Base-by-base conservation (phyloP, 2,113 vertebrate species). In the Cephalopholis sonnerati region DNA sequence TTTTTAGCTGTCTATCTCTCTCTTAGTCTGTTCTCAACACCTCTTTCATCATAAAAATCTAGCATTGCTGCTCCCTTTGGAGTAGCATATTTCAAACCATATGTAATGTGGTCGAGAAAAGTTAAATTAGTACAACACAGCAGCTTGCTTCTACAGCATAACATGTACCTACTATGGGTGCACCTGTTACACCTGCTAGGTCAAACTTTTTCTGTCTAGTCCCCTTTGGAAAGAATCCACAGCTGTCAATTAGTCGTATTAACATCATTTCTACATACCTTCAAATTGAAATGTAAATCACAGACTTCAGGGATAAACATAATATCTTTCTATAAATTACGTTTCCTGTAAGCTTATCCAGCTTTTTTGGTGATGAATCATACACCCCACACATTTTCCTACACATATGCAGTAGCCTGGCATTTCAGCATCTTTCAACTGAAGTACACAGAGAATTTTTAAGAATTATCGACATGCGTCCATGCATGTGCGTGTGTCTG, bases 31-130 rank as follows among this genome's bases (percentile, higher is more conserved):
- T 7, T 15, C 27, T 29, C 17, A 53, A n/a, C 25, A 11, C 39
- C 13, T 63, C 20, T 71, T 75, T 55, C 17, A 71, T 87, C 57
- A 63, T 4, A 51, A 46, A 22, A 51, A 54, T 16, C 10, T 53
- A 4, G 15, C 25, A 9, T 18, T 25, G 20, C 3, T 6, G 2
- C 36, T 48, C 7, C 22, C 17, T 24, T 70, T 16, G 5, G 22
- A 67, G 50, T 13, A 46, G 29, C 20, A 62, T 55, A 29, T 20
- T 20, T 36, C 44, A 36, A 20, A 48, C 3, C 65, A 29, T 11
- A 39, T 65, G 79, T 27, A 25, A 32, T 39, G 53, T 17, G 17
- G 51, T 62, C 27, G 22, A 51, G 17, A 65, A 54, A 27, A 25
- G n/a, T 44, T 71, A 18, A 25, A 74, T 50, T 5, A 50, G 29